A percentile compares a stretch with the other conserved stretches of the same genome.
Conservation (phyloP, 2,113 vertebrate species). For the Syngnathus scovelli region DNA sequence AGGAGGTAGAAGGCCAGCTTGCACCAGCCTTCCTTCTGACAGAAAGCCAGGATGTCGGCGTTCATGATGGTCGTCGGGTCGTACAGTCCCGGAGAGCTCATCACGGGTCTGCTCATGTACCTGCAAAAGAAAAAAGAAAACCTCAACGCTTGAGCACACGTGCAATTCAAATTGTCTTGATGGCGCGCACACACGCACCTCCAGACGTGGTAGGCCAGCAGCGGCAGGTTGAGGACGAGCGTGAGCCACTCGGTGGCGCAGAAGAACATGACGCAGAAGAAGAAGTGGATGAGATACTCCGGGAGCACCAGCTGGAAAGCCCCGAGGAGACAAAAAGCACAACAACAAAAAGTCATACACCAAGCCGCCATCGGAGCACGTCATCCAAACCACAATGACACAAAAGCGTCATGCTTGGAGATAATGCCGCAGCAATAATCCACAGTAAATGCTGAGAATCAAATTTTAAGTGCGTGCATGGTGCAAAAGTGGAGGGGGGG, state of each 20-base stretch:
- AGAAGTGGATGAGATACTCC: slow-evolving; percentile 98
- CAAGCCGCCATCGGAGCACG: background rate
- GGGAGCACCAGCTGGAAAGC: slow-evolving; percentile 92
- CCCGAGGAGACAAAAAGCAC: slow-evolving; percentile 2
- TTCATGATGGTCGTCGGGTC: slow-evolving; percentile 99
- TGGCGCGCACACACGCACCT: slow-evolving; percentile 69
- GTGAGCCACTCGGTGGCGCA: slow-evolving; percentile 98
- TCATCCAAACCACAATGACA: too few species aligned
- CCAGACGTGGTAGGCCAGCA: slow-evolving; percentile 97
- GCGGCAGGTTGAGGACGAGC: slow-evolving; percentile 90
- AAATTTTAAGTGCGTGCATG: background rate
- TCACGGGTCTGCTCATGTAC: slow-evolving; percentile 94
- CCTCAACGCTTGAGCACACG: background rate
- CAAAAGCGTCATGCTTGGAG: background rate
- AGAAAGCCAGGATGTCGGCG: slow-evolving; percentile 95
- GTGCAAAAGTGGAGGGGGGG: slow-evolving; percentile 28
- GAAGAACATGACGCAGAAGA: slow-evolving; percentile 99
- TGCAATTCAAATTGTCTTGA: background rate
- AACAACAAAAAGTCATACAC: slow-evolving; percentile 19
- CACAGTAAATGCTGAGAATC: too few species aligned
- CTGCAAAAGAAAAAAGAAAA: slow-evolving; percentile 51
- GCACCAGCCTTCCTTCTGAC: slow-evolving; percentile 99
- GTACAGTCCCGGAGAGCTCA: slow-evolving; percentile 95
- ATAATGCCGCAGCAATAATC: background rate
- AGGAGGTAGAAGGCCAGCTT: slow-evolving; percentile 98